phyloP scores from a whole-genome alignment of 92 coral and sea anemone species.

The Galaxea fascicularis region DNA sequence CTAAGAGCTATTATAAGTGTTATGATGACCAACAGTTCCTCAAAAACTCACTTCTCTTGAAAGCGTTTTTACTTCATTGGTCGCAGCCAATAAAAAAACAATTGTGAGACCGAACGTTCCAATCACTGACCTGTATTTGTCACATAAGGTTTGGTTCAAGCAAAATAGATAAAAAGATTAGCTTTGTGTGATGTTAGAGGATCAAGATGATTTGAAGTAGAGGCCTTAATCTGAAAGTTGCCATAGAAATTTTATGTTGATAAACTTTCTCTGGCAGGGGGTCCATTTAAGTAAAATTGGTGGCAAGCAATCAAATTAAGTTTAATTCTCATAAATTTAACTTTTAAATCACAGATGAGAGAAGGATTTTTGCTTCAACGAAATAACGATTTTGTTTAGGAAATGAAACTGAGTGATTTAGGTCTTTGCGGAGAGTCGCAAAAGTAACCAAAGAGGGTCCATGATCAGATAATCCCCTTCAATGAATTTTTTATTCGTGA shows the following conservation, averaged over 20 bases:
- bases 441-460: too few relatives aligned
- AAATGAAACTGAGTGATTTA: neutral
- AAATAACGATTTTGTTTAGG: too few relatives aligned
- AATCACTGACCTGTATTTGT: too few relatives aligned
- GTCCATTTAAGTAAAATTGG: neutral
- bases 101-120: too few relatives aligned
- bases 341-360: neutral
- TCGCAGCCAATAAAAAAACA: neutral
- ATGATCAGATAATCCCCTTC: too few relatives aligned
- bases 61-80: neutral
- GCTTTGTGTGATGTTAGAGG: too few relatives aligned
- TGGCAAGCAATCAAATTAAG: neutral
- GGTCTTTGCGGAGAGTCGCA: neutral
- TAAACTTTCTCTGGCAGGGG: slow-evolving; percentile 6
- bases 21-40: neutral
- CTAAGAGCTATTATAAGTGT: neutral
- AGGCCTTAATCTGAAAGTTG: neutral
- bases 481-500: too few relatives aligned
- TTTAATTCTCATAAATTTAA: neutral
- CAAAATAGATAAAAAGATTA: too few relatives aligned
- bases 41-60: neutral
- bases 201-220: too few relatives aligned
- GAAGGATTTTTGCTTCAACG: neutral
- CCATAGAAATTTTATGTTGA: neutral
- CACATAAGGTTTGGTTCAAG: too few relatives aligned